Evolutionary conservation across 2,797 vertebrate species (phyloP).

Genomic region (Crax fasciolata): DNA sequence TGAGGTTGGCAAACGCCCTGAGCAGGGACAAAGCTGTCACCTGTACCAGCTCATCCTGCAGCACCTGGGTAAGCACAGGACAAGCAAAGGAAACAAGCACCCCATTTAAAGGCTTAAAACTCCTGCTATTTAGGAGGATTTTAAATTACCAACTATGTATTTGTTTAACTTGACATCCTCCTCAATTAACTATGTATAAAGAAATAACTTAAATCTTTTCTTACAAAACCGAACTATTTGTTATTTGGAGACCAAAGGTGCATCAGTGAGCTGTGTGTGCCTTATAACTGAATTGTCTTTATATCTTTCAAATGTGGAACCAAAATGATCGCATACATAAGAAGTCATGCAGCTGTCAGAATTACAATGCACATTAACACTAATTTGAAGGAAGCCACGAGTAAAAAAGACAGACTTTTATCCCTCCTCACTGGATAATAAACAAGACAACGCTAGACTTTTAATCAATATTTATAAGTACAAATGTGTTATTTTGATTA

Average conservation of each 20-base stretch:
- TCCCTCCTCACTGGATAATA: background rate
- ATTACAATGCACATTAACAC: background rate
- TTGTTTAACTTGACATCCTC: background rate
- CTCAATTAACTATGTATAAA: background rate
- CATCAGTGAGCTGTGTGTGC: background rate
- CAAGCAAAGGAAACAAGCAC: background rate
- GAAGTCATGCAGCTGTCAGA: background rate
- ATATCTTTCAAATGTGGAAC: background rate
- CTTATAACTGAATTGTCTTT: background rate
- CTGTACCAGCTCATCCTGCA: background rate
- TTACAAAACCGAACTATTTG: background rate
- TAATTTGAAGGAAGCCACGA: background rate
- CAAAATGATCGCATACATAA: rapidly evolving
- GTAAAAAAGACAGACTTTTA: background rate
- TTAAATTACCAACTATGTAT: too few relatives aligned
- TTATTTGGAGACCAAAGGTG: background rate
- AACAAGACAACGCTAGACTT: background rate
- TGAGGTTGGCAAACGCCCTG: background rate
- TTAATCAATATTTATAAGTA: background rate
- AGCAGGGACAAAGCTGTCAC: background rate
- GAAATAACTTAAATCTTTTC: background rate
- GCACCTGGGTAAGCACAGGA: background rate
- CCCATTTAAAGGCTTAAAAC: background rate
- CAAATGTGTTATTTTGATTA: background rate
- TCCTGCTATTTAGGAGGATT: background rate